phyloP scores from a whole-genome alignment of 2,797 vertebrate genomes.

The Poecilia velifera region DNA sequence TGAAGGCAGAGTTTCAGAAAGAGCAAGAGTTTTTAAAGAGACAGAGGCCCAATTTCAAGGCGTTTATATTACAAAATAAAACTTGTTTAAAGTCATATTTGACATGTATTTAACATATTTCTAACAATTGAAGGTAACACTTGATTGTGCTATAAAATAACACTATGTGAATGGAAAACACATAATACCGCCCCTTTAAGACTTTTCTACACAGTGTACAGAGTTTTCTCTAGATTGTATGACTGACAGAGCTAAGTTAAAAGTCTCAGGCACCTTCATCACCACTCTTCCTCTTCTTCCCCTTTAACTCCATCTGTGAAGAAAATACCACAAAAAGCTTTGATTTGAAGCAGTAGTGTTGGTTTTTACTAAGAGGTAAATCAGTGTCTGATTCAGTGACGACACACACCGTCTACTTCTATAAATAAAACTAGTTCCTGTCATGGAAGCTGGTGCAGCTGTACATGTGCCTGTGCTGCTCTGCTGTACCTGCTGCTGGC shows the following conservation, averaged over 20 bases:
- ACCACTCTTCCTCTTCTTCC: constrained; percentile 12
- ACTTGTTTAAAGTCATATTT: no score
- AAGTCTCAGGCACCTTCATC: constrained; percentile 29
- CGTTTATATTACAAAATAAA: no score
- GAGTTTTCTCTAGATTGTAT: not conserved
- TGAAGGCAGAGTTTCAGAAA: no score
- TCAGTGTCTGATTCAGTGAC: not conserved
- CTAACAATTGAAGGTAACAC: no score
- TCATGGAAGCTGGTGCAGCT: not conserved
- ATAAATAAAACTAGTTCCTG: not conserved
- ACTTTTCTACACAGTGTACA: not conserved
- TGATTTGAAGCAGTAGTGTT: not conserved
- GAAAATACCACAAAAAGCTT: not conserved
- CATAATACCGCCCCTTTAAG: not conserved
- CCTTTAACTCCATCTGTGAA: not conserved
- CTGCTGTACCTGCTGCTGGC: constrained; percentile 9
- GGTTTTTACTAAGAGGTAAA: not conserved
- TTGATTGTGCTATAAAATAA: no score
- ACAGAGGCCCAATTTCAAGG: no score
- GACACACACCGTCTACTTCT: not conserved
- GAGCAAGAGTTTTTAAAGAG: no score
- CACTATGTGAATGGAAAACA: no score
- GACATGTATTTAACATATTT: no score
- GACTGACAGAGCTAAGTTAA: not conserved
- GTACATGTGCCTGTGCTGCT: constrained; percentile 8